Conservation (phyloP, 2,797 vertebrate genomes). For the Diplodus sargus region DNA sequence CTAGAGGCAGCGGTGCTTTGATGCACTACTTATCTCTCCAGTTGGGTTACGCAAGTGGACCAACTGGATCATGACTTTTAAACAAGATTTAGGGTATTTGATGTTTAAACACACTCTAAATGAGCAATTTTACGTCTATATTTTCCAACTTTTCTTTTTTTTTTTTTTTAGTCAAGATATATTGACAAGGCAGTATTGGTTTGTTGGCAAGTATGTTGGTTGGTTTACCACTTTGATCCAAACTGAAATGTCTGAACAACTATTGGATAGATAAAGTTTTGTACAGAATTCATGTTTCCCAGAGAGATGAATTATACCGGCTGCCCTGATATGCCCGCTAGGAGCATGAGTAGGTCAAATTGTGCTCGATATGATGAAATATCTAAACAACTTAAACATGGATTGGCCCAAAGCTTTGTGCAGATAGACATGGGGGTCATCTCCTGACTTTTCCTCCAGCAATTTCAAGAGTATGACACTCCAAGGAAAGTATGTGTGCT, state of each 20-base stretch:
- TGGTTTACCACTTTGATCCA: too few species aligned
- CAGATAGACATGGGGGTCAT: too few species aligned
- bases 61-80: not conserved
- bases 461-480: too few species aligned
- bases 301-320: not conserved
- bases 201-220: not conserved
- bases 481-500: too few species aligned
- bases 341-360: too few species aligned
- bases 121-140: slow-evolving; percentile 5
- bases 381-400: not conserved
- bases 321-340: too few species aligned
- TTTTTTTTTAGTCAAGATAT: not conserved
- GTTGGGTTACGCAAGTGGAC: not conserved
- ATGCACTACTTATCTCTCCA: not conserved
- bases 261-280: not conserved
- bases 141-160: not conserved
- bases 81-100: not conserved
- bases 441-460: too few species aligned
- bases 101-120: not conserved
- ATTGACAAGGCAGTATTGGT: not conserved
- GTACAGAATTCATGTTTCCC: not conserved
- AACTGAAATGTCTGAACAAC: not conserved
- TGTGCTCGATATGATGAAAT: not conserved
- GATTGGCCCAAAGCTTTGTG: too few species aligned
- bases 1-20: too few species aligned